Conservation (phyloP, 2,113 vertebrate species). For the Naja naja region DNA sequence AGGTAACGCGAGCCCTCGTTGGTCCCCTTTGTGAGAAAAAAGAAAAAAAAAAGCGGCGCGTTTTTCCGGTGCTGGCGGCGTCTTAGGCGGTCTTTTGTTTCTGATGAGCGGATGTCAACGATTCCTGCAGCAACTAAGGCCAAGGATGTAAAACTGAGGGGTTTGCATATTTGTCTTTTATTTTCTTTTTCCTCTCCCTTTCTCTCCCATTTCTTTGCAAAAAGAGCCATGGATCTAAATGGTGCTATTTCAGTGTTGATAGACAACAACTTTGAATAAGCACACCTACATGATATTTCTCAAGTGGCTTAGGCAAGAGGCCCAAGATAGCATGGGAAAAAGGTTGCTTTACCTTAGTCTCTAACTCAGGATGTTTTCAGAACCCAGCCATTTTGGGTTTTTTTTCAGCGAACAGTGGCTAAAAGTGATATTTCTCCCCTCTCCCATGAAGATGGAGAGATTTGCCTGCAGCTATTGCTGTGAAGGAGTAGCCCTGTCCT, state of each 20-base stretch:
- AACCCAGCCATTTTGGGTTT: background rate
- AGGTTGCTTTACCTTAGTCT: background rate
- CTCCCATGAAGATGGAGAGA: background rate
- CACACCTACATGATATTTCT: background rate
- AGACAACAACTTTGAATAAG: background rate
- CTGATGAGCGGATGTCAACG: background rate
- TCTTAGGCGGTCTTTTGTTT: background rate
- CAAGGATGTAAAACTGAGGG: background rate
- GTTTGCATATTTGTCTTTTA: background rate
- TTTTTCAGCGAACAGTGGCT: background rate
- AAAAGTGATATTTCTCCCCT: background rate
- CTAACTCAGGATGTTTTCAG: background rate
- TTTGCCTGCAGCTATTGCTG: no score
- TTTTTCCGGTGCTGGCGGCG: background rate
- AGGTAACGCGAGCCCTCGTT: background rate
- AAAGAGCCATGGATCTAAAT: background rate
- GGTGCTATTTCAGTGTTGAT: background rate
- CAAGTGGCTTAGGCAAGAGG: background rate
- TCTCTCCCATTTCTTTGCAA: background rate
- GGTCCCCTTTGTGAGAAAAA: background rate
- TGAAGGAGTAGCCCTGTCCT: background rate
- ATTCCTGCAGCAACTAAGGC: background rate
- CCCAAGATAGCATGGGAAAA: background rate
- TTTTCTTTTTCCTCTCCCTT: background rate
- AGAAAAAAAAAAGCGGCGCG: rapidly evolving